phyloP scores from a whole-genome alignment of 2,113 vertebrate genomes.

The Ursus arctos region DNA sequence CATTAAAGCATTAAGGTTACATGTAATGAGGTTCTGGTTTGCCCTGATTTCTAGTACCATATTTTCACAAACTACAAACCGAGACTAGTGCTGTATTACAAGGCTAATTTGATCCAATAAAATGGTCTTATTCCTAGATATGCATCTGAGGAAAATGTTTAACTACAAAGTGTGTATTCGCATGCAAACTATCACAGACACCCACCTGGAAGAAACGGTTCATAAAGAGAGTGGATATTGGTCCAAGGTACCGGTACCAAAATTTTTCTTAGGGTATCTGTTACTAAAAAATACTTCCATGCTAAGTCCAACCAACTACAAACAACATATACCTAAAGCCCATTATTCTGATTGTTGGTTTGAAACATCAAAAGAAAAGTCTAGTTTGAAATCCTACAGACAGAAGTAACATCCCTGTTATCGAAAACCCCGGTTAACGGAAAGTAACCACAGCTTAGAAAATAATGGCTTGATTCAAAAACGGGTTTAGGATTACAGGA shows the following conservation, averaged over 20 bases:
- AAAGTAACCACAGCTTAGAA: not conserved
- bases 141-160: not conserved
- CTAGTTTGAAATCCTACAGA: constrained; percentile 23
- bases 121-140: not conserved
- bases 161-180: not conserved
- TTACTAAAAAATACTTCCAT: not conserved
- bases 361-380: not conserved
- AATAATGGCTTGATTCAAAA: constrained; percentile 38
- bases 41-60: constrained; percentile 52
- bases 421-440: constrained; percentile 25
- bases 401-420: not conserved
- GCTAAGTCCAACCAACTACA: not conserved
- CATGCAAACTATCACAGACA: not conserved
- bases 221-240: not conserved
- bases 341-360: not conserved
- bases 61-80: constrained; percentile 67
- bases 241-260: not conserved
- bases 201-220: not conserved
- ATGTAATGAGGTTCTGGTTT: constrained; percentile 71
- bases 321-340: not conserved
- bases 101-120: constrained; percentile 13
- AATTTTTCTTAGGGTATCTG: not conserved
- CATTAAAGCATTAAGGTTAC: constrained; percentile 80
- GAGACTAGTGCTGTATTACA: not conserved
- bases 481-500: not conserved